A percentile compares a stretch with the other conserved stretches of the same genome.
These are phyloP conservation scores for Napeogenes sylphis DNA, from an alignment of 2,888 invertebrate genomes.

Conservation along the genomic window DNA sequence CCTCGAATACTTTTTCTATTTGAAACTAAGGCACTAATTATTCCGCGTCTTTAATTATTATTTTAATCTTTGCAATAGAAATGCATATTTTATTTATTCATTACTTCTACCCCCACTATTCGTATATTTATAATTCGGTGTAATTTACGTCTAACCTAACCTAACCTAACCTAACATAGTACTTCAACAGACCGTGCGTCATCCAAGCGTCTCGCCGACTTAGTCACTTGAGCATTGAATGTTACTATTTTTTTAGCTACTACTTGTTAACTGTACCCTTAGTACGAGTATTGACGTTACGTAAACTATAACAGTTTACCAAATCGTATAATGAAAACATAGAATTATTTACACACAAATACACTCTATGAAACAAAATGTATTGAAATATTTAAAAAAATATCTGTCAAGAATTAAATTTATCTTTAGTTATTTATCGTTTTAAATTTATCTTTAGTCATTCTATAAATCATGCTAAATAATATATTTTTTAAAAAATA, in stretches of 20 bases:
- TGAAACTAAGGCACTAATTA: neutral
- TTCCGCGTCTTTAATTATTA: constrained; percentile 2
- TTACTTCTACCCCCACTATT: constrained; percentile 5
- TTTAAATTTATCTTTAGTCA: too few species aligned
- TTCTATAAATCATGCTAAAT: too few species aligned
- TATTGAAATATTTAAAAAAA: too few species aligned
- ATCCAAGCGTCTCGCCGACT: constrained; percentile 22
- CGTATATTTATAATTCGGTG: constrained; percentile 9
- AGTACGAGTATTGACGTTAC: too few species aligned
- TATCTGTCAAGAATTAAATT: too few species aligned
- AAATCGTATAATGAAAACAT: too few species aligned
- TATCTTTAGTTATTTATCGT: too few species aligned
- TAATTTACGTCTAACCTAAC: constrained; percentile 10
- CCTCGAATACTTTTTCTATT: neutral
- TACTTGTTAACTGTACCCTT: too few species aligned
- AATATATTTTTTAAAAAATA: too few species aligned
- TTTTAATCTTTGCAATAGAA: neutral
- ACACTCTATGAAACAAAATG: too few species aligned
- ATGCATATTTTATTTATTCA: neutral
- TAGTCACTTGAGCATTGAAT: constrained; percentile 6
- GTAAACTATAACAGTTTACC: too few species aligned
- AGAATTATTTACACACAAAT: too few species aligned
- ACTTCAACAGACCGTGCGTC: constrained; percentile 26
- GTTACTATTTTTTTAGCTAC: neutral
- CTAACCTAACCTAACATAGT: constrained; percentile 16